These are phyloP conservation scores for Helicoverpa zea DNA, from an alignment of 1,140 invertebrate species.

Conservation along the genomic window DNA sequence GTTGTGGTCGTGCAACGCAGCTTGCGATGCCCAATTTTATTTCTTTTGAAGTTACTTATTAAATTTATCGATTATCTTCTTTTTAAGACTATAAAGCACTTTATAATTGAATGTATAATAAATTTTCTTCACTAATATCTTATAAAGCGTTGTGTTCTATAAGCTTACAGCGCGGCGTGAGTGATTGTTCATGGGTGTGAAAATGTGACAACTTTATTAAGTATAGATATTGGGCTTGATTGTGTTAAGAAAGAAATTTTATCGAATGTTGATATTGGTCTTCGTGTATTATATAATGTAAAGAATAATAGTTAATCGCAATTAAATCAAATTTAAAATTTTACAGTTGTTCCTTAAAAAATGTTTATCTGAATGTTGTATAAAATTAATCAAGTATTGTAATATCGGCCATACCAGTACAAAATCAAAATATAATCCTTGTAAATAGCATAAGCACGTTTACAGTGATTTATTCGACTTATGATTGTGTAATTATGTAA, in stretches of 20 bases:
- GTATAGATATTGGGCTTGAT: conserved; percentile 42
- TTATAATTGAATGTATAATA: conserved; percentile 56
- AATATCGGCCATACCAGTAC: conserved; percentile 84
- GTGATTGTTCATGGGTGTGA: conserved; percentile 23
- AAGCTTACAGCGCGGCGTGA: conserved; percentile 19
- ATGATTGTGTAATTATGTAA: conserved; percentile 83
- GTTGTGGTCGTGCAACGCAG: conserved; percentile 48
- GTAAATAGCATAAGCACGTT: conserved; percentile 80
- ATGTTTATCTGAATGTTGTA: conserved; percentile 81
- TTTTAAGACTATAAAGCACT: conserved; percentile 67
- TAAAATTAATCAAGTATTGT: conserved; percentile 73
- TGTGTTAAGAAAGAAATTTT: conserved; percentile 71
- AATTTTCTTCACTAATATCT: conserved; percentile 59
- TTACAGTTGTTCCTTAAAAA: conserved; percentile 74
- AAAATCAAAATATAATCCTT: conserved; percentile 77
- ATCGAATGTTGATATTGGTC: conserved; percentile 77
- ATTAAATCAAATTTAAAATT: conserved; percentile 69
- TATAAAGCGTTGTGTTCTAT: conserved; percentile 55
- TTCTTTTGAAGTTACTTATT: conserved; percentile 65
- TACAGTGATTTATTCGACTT: conserved; percentile 81
- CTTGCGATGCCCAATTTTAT: conserved; percentile 48
- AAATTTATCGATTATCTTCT: conserved; percentile 63
- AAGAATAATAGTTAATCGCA: conserved; percentile 59
- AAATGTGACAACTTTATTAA: conserved; percentile 25
- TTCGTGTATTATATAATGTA: conserved; percentile 73